Evolutionary conservation across 2,888 invertebrate genomes (phyloP).

Genomic region (Pyralis farinalis): DNA sequence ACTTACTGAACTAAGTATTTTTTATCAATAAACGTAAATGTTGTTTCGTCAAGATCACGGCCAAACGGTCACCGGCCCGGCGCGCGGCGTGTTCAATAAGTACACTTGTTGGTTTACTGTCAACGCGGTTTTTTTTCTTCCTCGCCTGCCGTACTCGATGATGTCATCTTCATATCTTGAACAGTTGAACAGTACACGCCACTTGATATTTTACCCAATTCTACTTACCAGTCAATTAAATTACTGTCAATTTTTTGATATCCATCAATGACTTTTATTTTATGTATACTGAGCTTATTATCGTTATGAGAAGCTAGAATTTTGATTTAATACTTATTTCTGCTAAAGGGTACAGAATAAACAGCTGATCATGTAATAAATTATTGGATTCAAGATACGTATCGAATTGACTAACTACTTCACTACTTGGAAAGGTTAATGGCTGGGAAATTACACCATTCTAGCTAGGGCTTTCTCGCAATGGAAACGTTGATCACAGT

Average conservation of each 20-base stretch:
- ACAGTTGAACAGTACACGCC: too few species aligned
- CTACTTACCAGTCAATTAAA: too few species aligned
- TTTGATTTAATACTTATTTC: too few species aligned
- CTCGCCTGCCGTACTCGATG: slow-evolving; percentile 53
- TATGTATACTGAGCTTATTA: too few species aligned
- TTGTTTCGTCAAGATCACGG: slow-evolving; percentile 69
- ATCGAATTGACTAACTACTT: not conserved
- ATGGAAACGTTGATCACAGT: slow-evolving; percentile 13
- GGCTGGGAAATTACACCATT: slow-evolving; percentile 39
- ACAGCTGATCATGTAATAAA: slow-evolving; percentile 16
- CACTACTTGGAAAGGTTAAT: slow-evolving; percentile 22
- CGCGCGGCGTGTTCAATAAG: slow-evolving; percentile 38
- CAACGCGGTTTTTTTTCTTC: slow-evolving; percentile 49
- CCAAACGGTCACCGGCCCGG: slow-evolving; percentile 62
- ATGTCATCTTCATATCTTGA: slow-evolving; percentile 59
- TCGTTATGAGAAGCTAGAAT: too few species aligned
- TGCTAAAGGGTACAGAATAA: too few species aligned
- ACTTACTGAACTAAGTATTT: too few species aligned
- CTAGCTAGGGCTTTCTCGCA: slow-evolving; percentile 15
- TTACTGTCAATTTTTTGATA: too few species aligned
- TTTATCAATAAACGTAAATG: slow-evolving; percentile 30
- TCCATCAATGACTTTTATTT: too few species aligned
- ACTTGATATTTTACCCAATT: too few species aligned
- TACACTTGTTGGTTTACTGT: slow-evolving; percentile 46
- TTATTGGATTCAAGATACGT: too few species aligned